Percentiles rank a stretch among this genome's conserved stretches.
These are phyloP conservation scores for Cecropterus lyciades DNA, from an alignment of 1,140 invertebrate species.

Conservation along the genomic window DNA sequence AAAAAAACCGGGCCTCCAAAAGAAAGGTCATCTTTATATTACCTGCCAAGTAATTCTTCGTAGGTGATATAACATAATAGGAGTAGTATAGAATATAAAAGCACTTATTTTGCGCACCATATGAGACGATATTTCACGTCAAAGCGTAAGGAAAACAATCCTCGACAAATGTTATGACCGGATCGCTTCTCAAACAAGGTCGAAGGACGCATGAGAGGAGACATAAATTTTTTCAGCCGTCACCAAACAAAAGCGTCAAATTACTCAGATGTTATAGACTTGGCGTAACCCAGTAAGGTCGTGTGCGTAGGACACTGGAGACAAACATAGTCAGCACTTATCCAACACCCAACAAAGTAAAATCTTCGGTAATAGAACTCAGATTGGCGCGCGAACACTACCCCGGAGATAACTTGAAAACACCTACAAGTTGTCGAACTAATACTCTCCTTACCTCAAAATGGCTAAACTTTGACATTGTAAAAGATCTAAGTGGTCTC, in stretches of 20 bases:
- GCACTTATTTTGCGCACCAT: no score
- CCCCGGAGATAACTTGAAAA: conserved; percentile 57
- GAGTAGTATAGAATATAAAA: no score
- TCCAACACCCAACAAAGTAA: neutral
- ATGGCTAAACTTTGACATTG: conserved; percentile 61
- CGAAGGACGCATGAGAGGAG: neutral
- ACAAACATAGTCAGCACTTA: conserved; percentile 34
- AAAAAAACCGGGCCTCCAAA: no score
- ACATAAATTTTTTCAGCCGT: conserved; percentile 18
- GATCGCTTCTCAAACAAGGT: neutral
- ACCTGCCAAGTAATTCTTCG: no score
- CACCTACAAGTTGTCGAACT: conserved; percentile 72
- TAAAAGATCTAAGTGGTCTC: conserved; percentile 13
- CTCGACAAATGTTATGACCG: neutral
- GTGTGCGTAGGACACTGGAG: conserved; percentile 31
- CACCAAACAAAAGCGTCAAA: conserved; percentile 29
- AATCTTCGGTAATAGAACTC: conserved; percentile 23
- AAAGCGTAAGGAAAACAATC: no score
- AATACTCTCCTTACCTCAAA: conserved; percentile 74
- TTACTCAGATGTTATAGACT: conserved; percentile 21
- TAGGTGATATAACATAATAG: no score
- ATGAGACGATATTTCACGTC: no score
- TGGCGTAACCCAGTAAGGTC: conserved; percentile 35
- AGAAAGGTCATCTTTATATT: no score
- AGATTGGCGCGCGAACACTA: conserved; percentile 22